Percentiles rank a stretch among this genome's conserved stretches.
Evolutionary conservation across 2,888 invertebrate species (phyloP).

Genomic region (Agriopis leucophaearia): DNA sequence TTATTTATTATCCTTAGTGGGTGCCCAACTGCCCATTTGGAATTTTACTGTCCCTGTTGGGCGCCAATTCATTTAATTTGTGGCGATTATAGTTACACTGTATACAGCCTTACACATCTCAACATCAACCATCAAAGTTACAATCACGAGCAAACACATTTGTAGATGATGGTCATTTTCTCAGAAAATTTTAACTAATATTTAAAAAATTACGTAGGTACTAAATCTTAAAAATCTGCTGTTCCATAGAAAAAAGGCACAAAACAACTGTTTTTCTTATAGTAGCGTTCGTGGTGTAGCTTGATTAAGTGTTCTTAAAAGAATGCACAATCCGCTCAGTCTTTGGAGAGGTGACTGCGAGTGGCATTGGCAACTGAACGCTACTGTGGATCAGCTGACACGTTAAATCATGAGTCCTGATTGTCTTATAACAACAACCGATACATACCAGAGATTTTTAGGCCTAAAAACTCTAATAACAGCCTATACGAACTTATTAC

Average conservation of each 20-base stretch:
- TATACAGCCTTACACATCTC: neutral
- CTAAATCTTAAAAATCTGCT: neutral
- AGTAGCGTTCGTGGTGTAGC: no score
- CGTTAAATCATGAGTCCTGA: no score
- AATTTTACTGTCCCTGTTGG: neutral
- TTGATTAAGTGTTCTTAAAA: no score
- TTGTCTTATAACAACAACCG: no score
- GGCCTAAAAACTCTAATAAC: no score
- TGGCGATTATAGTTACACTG: neutral
- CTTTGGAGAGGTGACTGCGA: no score
- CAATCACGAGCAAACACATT: neutral
- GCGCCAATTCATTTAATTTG: slow-evolving; percentile 3
- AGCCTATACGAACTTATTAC: no score
- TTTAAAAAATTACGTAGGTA: neutral
- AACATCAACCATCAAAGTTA: no score
- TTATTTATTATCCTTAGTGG: slow-evolving; percentile 21
- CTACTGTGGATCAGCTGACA: no score
- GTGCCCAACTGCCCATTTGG: neutral
- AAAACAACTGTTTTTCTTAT: neutral
- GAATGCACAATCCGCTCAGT: no score
- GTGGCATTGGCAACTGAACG: no score
- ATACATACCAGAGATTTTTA: no score
- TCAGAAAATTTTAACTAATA: neutral
- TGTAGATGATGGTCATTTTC: neutral
- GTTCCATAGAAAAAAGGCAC: neutral